A percentile compares a stretch with the other conserved stretches of the same genome.
Evolutionary conservation across 2,888 invertebrate genomes (phyloP).

Genomic region (Aporophyla lueneburgensis): DNA sequence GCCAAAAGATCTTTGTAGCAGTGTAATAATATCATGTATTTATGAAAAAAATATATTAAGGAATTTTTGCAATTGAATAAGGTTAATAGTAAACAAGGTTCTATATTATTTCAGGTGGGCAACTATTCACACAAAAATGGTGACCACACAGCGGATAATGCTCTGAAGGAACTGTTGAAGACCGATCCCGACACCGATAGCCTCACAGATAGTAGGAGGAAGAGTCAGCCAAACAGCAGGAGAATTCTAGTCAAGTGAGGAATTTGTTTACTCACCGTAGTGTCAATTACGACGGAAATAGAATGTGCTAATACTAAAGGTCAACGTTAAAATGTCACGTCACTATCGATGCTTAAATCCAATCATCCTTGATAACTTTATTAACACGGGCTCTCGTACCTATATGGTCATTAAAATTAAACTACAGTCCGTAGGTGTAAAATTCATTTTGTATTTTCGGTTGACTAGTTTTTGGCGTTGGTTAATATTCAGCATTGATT

Average conservation of each 20-base stretch:
- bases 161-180: constrained; percentile 84
- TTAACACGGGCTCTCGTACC: background rate
- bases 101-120: constrained; percentile 75
- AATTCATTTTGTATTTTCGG: background rate
- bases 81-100: background rate
- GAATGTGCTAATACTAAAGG: background rate
- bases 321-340: background rate
- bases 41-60: background rate
- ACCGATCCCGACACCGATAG: constrained; percentile 82
- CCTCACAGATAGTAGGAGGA: constrained; percentile 84
- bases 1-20: background rate
- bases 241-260: constrained; percentile 81
- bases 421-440: too few relatives aligned
- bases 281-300: background rate
- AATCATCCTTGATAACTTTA: background rate
- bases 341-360: too few relatives aligned
- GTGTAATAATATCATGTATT: background rate
- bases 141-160: constrained; percentile 83
- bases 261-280: background rate
- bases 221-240: constrained; percentile 79
- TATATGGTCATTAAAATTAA: background rate
- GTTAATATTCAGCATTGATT: background rate
- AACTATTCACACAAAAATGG: constrained; percentile 84
- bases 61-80: background rate
- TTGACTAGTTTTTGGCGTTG: background rate